These are phyloP conservation scores for Chloropsis cyanopogon DNA, from an alignment of 2,113 vertebrate genomes.

Conservation along the genomic window DNA sequence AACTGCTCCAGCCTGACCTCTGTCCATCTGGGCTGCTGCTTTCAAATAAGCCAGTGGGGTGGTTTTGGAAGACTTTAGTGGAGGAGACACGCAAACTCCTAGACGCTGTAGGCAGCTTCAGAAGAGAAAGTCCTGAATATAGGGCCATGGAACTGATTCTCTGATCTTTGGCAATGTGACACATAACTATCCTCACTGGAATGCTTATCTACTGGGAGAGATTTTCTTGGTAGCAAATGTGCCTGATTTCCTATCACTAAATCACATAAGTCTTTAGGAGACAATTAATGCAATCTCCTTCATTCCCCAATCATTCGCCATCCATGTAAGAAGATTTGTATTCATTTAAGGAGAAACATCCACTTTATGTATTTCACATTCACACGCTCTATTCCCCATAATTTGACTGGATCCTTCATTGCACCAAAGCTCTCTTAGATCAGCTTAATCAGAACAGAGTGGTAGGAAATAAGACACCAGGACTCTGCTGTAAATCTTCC, in stretches of 20 bases:
- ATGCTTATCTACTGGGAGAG: not conserved
- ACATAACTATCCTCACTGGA: not conserved
- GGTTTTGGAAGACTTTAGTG: not conserved
- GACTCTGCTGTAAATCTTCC: not conserved
- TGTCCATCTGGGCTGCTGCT: not conserved
- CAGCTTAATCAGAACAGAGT: not conserved
- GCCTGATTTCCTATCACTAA: not conserved
- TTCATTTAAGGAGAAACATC: not conserved
- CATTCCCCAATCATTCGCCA: not conserved
- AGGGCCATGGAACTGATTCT: not conserved
- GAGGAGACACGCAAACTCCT: not conserved
- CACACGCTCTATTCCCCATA: not conserved
- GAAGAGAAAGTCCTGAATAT: not conserved
- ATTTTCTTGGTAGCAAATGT: not conserved
- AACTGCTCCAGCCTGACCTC: not conserved
- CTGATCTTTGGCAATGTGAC: not conserved
- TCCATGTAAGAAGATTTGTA: not conserved
- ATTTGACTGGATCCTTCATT: not conserved
- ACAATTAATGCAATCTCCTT: not conserved
- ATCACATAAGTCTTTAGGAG: not conserved
- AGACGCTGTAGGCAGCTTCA: not conserved
- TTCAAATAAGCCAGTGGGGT: not conserved
- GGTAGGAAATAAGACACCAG: not conserved
- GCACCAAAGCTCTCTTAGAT: not conserved
- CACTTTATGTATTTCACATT: not conserved